Evolutionary conservation across 2,797 vertebrate species (phyloP).

Genomic region (Liparis tanakae): DNA sequence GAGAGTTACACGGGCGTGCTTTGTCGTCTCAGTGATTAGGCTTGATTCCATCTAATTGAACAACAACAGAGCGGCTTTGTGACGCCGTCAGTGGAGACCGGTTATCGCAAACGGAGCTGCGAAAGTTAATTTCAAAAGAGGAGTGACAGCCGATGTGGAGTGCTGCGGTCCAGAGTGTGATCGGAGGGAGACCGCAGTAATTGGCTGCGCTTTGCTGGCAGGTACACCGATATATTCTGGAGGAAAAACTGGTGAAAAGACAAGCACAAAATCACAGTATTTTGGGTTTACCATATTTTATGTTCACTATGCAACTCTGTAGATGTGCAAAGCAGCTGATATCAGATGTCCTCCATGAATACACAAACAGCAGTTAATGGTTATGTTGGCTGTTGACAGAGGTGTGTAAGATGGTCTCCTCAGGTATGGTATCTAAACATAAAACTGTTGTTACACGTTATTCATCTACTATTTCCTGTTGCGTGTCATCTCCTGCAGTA

Average conservation of each 20-base stretch:
- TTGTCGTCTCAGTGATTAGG: slow-evolving; percentile 31
- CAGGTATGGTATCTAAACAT: background rate
- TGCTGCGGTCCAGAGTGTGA: slow-evolving; percentile 4
- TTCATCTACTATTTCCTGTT: background rate
- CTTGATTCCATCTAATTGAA: slow-evolving; percentile 45
- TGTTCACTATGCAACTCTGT: background rate
- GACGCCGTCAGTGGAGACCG: slow-evolving; percentile 12
- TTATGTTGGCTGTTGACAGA: background rate
- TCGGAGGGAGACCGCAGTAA: slow-evolving; percentile 17
- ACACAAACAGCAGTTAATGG: background rate
- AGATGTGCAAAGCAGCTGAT: background rate
- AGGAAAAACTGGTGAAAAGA: background rate
- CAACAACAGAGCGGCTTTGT: slow-evolving; percentile 38
- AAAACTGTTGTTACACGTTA: background rate
- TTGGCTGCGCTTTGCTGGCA: slow-evolving; percentile 23
- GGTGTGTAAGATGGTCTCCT: background rate
- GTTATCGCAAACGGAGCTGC: slow-evolving; percentile 22
- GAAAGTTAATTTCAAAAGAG: slow-evolving; percentile 36
- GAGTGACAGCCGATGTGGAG: slow-evolving; percentile 18
- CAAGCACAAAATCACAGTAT: background rate
- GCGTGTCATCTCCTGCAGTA: background rate
- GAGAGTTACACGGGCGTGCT: slow-evolving; percentile 33
- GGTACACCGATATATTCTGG: slow-evolving; percentile 26
- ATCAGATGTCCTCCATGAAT: background rate
- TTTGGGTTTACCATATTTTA: background rate